Base-by-base conservation (phyloP, 2,797 vertebrate genomes). In the Lemur catta region DNA sequence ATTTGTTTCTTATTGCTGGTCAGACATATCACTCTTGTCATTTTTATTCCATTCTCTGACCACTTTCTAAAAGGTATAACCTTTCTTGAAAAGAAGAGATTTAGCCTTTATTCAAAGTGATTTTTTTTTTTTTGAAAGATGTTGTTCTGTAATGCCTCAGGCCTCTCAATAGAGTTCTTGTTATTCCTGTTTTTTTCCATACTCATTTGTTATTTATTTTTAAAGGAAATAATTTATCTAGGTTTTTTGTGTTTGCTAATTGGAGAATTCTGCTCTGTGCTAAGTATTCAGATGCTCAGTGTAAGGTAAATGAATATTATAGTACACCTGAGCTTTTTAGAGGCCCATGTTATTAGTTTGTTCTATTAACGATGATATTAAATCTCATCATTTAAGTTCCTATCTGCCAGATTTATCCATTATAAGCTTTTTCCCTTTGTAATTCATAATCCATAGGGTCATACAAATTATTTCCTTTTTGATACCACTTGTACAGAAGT, bases 11-110 rank as follows among this genome's bases (percentile, higher is more conserved):
- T 92, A 80, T 50, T 78, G 28, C 35, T 43, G 2, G 26, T 72
- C 38, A 84, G 30, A 65, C 10, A 57, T 74, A 89, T 3, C 13
- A 80, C 35, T 75, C 24, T 35, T 59, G 43, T 87, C 17, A 43
- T 84, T 89, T 94, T 94, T 75, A n/a, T 55, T 63, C 17, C n/a
- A 72, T 95, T 93, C 24, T 90, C 28, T 95, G 48, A 90, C 48
- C 5, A 48, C 12, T 59, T 93, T 92, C 33, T 17, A 43, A 52
- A 90, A 76, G 48, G 5, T 91, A 28, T 71, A 41, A 74, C 78
- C 11, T 79, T 74, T 74, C 33, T 78, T 88, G n/a, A 80, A 89
- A 84, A 67, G 46, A 88, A 43, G 7, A 38, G 28, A 52, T 48
- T 84, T 84, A 72, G 24, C 18, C 85, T 89, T 89, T 84, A 43